Percentiles rank a stretch among this genome's conserved stretches.
These are phyloP conservation scores for Myotis pilosus DNA, from an alignment of 2,797 vertebrate genomes.

Conservation along the genomic window DNA sequence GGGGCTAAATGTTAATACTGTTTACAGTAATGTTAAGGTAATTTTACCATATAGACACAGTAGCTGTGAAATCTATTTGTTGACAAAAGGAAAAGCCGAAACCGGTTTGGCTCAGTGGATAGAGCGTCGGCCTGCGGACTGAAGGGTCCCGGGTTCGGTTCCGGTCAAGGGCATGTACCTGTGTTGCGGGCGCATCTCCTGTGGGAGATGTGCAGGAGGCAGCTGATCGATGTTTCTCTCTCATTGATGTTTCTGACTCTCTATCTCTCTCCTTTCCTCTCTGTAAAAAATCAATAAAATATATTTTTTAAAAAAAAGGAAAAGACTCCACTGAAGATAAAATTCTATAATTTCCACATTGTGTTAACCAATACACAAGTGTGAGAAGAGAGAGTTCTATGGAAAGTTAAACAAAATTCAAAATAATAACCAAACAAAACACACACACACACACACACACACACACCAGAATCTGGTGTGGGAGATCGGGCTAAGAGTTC, in stretches of 20 bases:
- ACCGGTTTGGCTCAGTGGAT: too few relatives aligned
- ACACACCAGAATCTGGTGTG: not conserved
- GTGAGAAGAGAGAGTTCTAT: not conserved
- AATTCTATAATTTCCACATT: not conserved
- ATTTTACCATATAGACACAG: not conserved
- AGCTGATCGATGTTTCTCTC: too few relatives aligned
- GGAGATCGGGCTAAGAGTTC: not conserved
- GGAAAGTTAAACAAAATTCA: not conserved
- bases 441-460: not conserved
- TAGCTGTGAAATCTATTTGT: not conserved
- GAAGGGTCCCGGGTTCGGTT: too few relatives aligned
- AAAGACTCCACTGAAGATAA: conserved; percentile 3
- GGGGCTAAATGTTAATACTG: not conserved
- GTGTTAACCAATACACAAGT: not conserved
- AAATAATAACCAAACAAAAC: not conserved
- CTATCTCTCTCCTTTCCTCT: too few relatives aligned
- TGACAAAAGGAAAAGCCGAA: conserved; percentile 34
- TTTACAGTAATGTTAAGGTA: not conserved
- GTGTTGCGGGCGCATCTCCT: too few relatives aligned
- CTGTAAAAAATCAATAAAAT: too few relatives aligned
- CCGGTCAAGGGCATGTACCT: too few relatives aligned
- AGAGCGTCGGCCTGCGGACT: too few relatives aligned
- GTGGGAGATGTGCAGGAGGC: too few relatives aligned
- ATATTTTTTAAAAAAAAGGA: too few relatives aligned
- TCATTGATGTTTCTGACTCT: too few relatives aligned